Base-by-base conservation (phyloP, 1,140 invertebrate genomes). In the Dendroctonus valens region DNA sequence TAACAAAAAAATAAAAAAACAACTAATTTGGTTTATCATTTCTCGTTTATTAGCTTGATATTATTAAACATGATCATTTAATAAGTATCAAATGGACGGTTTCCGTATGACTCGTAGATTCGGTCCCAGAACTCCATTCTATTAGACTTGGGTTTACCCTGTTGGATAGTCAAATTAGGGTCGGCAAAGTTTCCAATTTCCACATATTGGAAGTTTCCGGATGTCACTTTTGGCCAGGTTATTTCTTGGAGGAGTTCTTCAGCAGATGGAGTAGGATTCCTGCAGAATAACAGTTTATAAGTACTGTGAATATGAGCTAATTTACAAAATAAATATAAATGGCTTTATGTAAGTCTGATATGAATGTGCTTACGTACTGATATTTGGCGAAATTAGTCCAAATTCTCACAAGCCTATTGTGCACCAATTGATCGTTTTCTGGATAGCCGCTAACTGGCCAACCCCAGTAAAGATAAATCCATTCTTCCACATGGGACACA, bases 41-140 rank as follows among this genome's bases (percentile, higher is more conserved):
- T 26, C 26, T 26, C 26, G 1, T 26, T 26, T 26, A 26, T 26
- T 26, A 1, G 3, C 26, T 2, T 3, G 26, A 3, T 26, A 26
- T 1, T 26, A 26, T 26, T 26, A 26, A 26, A 26, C 26, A 26
- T 26, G 26, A 26, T 26, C 46, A 48, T 15, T 58, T 59, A 65
- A 65, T 58, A 65, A 9, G 53, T 65, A n/a, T 65, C 63, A 15
- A 58, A 65, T 40, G 63, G 63, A 6, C 14, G 11, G n/a, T 50
- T 14, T 9, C n/a, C 63, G 37, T 65, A 65, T 15, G 41, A 50
- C 8, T 49, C n/a, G 39, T 49, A 65, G 5, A 65, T 26, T 37
- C 41, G 6, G 5, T 58, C 41, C 63, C 63, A 65, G 57, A 65
- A 65, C 12, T 8, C 7, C 3, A 15, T n/a, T 5, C 7, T 44